A percentile compares a stretch with the other conserved stretches of the same genome.
Evolutionary conservation across 2,113 vertebrate species (phyloP).

Genomic region (Podiceps cristatus): DNA sequence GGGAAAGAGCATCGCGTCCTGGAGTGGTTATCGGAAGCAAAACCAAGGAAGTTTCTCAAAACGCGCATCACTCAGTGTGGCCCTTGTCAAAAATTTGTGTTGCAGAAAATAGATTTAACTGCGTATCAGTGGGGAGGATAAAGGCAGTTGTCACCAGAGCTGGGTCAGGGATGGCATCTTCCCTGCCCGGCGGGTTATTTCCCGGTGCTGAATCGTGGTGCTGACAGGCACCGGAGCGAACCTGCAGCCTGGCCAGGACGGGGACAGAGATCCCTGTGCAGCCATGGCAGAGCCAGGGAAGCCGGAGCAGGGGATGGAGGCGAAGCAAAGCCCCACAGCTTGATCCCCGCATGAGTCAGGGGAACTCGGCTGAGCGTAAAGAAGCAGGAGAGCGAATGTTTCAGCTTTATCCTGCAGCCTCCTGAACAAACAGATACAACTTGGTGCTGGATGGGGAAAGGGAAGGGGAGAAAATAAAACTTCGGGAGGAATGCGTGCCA

Average conservation of each 20-base stretch:
- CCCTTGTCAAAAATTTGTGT: background rate
- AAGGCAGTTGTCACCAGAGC: background rate
- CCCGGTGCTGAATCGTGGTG: rapidly evolving
- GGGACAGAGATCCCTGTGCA: background rate
- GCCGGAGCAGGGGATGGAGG: background rate
- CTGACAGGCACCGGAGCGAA: background rate
- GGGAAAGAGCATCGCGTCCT: background rate
- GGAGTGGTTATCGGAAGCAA: background rate
- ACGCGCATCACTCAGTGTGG: rapidly evolving
- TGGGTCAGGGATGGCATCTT: background rate
- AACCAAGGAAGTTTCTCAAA: background rate
- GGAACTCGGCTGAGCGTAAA: background rate
- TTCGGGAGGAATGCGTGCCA: rapidly evolving
- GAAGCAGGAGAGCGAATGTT: background rate
- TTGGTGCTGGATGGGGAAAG: background rate
- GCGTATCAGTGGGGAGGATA: background rate
- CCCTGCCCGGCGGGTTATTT: rapidly evolving
- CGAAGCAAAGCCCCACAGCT: rapidly evolving
- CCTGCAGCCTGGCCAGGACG: rapidly evolving
- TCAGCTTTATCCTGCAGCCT: background rate
- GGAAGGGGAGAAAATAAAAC: background rate
- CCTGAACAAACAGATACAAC: rapidly evolving
- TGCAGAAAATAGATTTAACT: background rate
- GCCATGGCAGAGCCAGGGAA: background rate
- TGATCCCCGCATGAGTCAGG: background rate